Evolutionary conservation across 2,797 vertebrate genomes (phyloP), one percentile per base, ranked within the genome.

Genomic region (Pangasius larnaudii): DNA sequence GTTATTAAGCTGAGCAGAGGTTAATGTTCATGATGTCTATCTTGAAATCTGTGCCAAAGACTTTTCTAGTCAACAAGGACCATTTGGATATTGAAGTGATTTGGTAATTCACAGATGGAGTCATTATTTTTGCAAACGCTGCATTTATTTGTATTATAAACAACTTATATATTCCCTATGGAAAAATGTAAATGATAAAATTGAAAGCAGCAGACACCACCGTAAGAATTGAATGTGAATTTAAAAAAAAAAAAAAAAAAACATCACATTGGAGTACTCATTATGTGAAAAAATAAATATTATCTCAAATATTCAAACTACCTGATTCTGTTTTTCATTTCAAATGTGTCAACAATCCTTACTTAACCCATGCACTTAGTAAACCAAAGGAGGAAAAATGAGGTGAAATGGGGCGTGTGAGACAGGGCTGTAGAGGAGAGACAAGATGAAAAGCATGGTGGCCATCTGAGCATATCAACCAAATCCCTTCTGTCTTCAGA

Each of bases 401-500:
- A 88, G 58, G 86, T 88, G 88, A 89, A 77, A 87, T 67, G 84
- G 36, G 72, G 84, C 81, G 84, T 63, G 65, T 63, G 86, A 86
- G 86, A 85, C 82, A 74, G 86, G 69, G 86, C 88, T 89, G 87
- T 71, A 53, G 85, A 90, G 83, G 83, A 59, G 87, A 88, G 85
- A 89, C 78, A 90, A 72, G 87, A 78, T 81, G 87, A 85, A 83
- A 79, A 88, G 86, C 89, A 74, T 79, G 86, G 86, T 8, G 18
- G 75, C 56, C 84, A 78, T 86, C 89, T 87, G 81, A 87, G 84
- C 74, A 88, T 87, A 86, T 88, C 78, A 87, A 87, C 81, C 87
- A 86, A 84, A 86, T 65, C 85, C 88, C 85, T 82, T 89, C 88
- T 88, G 85, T 90, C 91, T 90, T 91, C 91, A 91, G 87, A 91